These are phyloP conservation scores for Karalla daura DNA, from an alignment of 2,797 vertebrate species.

Conservation along the genomic window DNA sequence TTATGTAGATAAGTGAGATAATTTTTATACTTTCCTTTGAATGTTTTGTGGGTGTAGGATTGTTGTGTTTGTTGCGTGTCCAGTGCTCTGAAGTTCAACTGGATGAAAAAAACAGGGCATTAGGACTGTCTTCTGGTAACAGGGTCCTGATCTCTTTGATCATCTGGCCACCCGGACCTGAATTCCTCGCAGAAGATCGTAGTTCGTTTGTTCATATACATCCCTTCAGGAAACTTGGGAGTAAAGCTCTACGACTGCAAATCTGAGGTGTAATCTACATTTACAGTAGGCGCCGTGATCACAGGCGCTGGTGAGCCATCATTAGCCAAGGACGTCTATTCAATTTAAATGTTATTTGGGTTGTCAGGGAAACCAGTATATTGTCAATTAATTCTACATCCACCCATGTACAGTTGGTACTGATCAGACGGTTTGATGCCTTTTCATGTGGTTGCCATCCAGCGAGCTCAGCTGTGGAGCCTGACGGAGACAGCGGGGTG, in stretches of 20 bases:
- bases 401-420: constrained; percentile 8
- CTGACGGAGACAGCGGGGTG: constrained; percentile 25
- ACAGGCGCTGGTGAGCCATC: constrained; percentile 13
- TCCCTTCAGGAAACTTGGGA: constrained; percentile 16
- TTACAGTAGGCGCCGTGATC: constrained; percentile 28
- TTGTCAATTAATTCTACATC: constrained; percentile 25
- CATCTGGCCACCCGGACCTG: neutral
- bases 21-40: constrained; percentile 1
- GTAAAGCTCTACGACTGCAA: neutral
- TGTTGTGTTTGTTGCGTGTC: constrained; percentile 5
- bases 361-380: constrained; percentile 34
- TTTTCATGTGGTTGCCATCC: constrained; percentile 9
- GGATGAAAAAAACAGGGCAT: constrained; percentile 14
- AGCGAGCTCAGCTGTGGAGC: neutral
- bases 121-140: constrained; percentile 12
- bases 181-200: constrained; percentile 14
- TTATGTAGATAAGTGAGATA: neutral
- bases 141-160: constrained; percentile 27
- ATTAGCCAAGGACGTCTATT: constrained; percentile 20
- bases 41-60: constrained; percentile 10
- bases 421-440: constrained; percentile 16
- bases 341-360: constrained; percentile 18
- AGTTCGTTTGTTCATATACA: constrained; percentile 1
- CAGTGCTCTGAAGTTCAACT: constrained; percentile 7
- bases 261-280: constrained; percentile 18